A percentile compares a stretch with the other conserved stretches of the same genome.
Evolutionary conservation across 2,888 invertebrate genomes (phyloP).

Genomic region (Toxonevra muliebris): DNA sequence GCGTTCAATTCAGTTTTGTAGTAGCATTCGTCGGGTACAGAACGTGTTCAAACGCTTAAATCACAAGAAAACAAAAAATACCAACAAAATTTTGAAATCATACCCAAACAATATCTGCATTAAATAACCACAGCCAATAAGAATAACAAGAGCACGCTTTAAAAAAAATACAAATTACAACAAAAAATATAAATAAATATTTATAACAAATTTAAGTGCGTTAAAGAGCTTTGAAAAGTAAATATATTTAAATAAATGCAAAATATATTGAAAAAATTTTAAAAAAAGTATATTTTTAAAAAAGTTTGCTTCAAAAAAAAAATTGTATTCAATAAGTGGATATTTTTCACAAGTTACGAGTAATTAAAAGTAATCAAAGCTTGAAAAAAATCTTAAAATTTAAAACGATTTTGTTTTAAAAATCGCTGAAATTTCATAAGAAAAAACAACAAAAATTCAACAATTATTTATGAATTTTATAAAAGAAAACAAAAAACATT

Average conservation of each 20-base stretch:
- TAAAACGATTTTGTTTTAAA: slow-evolving; percentile 58
- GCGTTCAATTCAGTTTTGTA: slow-evolving; percentile 55
- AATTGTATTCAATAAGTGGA: slow-evolving; percentile 19
- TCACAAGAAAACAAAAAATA: neutral
- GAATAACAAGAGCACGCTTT: slow-evolving; percentile 4
- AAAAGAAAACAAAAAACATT: slow-evolving; percentile 1
- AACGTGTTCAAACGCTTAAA: slow-evolving; percentile 47
- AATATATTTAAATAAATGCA: slow-evolving; percentile 20
- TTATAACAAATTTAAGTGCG: slow-evolving; percentile 14
- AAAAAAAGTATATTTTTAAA: no score
- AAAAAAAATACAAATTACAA: no score
- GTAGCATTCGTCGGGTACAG: slow-evolving; percentile 60
- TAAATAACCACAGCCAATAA: neutral
- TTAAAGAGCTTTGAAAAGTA: slow-evolving; percentile 30
- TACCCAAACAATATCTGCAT: slow-evolving; percentile 7
- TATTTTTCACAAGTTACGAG: neutral
- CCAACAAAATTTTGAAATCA: slow-evolving; percentile 11
- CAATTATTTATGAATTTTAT: slow-evolving; percentile 7
- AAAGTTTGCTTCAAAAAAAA: slow-evolving; percentile 25
- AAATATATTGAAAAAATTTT: no score
- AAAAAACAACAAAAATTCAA: slow-evolving; percentile 24
- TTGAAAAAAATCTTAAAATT: slow-evolving; percentile 27
- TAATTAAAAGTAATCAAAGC: slow-evolving; percentile 31
- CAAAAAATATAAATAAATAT: slow-evolving; percentile 18
- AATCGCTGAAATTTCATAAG: slow-evolving; percentile 46